Conservation (phyloP, 2,797 vertebrate species). For the Capromys pilorides region DNA sequence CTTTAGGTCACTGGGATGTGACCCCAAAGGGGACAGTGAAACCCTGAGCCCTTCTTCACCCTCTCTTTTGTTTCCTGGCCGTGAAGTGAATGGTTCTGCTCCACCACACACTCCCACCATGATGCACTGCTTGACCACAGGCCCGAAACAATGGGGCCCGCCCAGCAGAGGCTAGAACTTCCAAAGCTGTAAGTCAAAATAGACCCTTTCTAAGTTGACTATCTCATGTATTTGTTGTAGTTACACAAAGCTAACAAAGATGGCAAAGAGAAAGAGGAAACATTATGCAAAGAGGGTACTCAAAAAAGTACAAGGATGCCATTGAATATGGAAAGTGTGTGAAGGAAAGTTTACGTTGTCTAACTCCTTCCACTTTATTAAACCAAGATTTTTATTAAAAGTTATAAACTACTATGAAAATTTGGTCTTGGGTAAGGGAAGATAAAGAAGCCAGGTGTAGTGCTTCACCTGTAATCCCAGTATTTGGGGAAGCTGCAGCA, state of each 20-base stretch:
- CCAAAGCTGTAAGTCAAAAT: neutral
- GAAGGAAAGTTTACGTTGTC: neutral
- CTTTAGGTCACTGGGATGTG: neutral
- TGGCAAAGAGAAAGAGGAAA: neutral
- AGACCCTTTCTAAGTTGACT: neutral
- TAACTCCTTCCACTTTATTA: neutral
- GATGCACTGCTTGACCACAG: neutral
- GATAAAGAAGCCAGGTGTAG: neutral
- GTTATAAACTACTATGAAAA: neutral
- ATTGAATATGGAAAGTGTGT: neutral
- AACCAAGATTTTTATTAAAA: neutral
- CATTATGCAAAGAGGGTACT: rapidly evolving
- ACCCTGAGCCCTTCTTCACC: neutral
- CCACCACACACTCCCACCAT: neutral
- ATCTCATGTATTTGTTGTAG: neutral
- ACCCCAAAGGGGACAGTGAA: too few species aligned
- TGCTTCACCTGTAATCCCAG: neutral
- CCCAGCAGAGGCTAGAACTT: neutral
- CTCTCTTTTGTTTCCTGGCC: neutral
- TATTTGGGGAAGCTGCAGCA: neutral
- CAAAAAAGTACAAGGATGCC: neutral
- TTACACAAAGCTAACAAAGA: neutral
- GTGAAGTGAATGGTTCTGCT: neutral
- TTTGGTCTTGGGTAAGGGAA: neutral
- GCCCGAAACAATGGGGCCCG: neutral